phyloP scores from a whole-genome alignment of 30 jellyfish, hydroid and myxozoan species.

The Rhopilema esculentum region DNA sequence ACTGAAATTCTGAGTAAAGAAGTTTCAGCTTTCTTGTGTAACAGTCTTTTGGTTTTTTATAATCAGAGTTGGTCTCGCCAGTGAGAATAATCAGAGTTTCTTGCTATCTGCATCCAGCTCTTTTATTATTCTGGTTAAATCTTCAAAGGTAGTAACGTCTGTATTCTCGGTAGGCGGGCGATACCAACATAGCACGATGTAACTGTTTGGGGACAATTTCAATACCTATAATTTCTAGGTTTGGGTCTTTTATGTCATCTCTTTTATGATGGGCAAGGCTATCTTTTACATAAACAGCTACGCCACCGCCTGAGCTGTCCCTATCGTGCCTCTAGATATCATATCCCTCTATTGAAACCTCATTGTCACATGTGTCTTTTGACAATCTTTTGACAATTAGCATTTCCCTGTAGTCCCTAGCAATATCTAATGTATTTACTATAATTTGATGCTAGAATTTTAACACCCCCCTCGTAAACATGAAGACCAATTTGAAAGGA shows the following conservation, averaged over 20 bases:
- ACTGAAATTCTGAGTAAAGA: conserved; percentile 18
- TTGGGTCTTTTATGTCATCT: conserved; percentile 14
- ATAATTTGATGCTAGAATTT: no score
- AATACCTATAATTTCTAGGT: no score
- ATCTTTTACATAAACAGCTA: conserved; percentile 7
- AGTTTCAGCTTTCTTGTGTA: neutral
- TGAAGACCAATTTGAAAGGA: no score
- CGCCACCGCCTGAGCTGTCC: conserved; percentile 32
- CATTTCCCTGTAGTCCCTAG: no score
- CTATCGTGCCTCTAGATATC: conserved; percentile 9
- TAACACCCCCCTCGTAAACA: no score
- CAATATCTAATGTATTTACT: no score
- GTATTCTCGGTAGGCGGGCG: conserved; percentile 41
- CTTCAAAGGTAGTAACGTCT: conserved; percentile 10
- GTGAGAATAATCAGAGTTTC: conserved; percentile 12
- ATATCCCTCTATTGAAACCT: no score
- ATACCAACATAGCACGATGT: conserved; percentile 36
- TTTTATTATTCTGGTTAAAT: neutral
- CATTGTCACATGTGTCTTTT: no score
- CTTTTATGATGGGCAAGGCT: conserved; percentile 17
- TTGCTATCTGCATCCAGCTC: conserved; percentile 53
- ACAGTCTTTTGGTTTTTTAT: neutral
- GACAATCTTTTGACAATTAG: no score
- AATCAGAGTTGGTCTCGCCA: conserved; percentile 48
- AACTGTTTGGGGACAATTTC: neutral